Evolutionary conservation across 2,113 vertebrate species (phyloP).

Genomic region (Epinephelus cyanopodus): DNA sequence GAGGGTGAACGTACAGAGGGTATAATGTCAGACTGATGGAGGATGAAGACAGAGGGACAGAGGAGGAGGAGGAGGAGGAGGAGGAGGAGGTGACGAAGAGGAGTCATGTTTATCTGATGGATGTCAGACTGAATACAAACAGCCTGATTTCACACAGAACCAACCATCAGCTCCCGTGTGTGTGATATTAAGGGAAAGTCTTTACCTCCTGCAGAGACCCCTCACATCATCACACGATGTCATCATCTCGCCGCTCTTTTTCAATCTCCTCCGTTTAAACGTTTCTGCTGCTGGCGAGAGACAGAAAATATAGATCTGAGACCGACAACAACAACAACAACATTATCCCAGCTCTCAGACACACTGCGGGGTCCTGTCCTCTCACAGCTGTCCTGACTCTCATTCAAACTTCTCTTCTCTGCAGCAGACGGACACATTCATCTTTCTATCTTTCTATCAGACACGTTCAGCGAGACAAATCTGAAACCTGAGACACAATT

Average conservation of each 20-base stretch:
- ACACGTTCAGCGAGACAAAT: too few relatives aligned
- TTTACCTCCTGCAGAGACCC: constrained; percentile 58
- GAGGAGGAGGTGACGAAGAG: constrained; percentile 16
- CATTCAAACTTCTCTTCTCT: too few relatives aligned
- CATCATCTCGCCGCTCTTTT: constrained; percentile 24
- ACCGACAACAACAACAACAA: constrained; percentile 10
- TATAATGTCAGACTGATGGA: background rate
- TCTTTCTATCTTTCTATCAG: too few relatives aligned
- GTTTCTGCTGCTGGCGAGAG: background rate
- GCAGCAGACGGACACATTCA: too few relatives aligned
- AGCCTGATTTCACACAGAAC: constrained; percentile 61
- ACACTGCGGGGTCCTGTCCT: too few relatives aligned
- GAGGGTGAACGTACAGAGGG: too few relatives aligned
- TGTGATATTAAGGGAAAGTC: constrained; percentile 43
- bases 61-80: constrained; percentile 24
- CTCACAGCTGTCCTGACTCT: too few relatives aligned
- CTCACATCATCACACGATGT: constrained; percentile 31
- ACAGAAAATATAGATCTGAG: background rate
- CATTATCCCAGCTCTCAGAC: background rate
- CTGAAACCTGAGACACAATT: too few relatives aligned
- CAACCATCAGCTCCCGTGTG: background rate
- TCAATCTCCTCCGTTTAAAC: constrained; percentile 30
- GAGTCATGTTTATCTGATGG: constrained; percentile 43
- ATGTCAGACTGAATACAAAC: constrained; percentile 67
- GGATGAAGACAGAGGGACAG: background rate